Evolutionary conservation across 2,888 invertebrate genomes (phyloP).

Genomic region (Xanthorhoe designata): DNA sequence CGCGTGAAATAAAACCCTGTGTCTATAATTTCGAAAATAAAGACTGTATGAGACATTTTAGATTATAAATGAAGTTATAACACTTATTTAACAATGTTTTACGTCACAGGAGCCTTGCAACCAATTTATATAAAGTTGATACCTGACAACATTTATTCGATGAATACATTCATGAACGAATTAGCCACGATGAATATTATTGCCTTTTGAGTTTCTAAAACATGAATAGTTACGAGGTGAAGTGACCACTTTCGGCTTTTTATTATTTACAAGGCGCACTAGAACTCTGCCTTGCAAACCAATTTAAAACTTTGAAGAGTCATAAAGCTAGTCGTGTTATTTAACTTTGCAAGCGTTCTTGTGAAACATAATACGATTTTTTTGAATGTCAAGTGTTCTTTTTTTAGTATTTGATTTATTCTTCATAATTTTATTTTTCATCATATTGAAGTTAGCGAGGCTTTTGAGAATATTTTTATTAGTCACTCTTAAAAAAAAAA

Average conservation of each 20-base stretch:
- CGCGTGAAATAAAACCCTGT: too few species aligned
- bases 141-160: not conserved
- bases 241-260: not conserved
- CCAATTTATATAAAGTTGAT: not conserved
- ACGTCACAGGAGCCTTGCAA: not conserved
- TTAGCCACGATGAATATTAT: too few species aligned
- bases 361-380: not conserved
- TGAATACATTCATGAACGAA: too few species aligned
- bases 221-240: not conserved
- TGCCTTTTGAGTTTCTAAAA: not conserved
- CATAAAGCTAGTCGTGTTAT: slow-evolving; percentile 2
- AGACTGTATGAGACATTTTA: too few species aligned
- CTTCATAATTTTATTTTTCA: too few species aligned
- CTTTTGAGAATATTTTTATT: too few species aligned
- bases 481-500: too few species aligned
- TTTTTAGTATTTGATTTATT: too few species aligned
- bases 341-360: not conserved
- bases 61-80: not conserved
- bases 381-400: too few species aligned
- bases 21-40: too few species aligned
- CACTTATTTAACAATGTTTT: not conserved
- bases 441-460: too few species aligned
- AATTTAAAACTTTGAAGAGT: not conserved
- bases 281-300: not conserved
- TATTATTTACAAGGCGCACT: slow-evolving; percentile 2